Percentiles rank a stretch among this genome's conserved stretches.
Evolutionary conservation across 2,888 invertebrate genomes (phyloP).

Genomic region (Villa cingulata): DNA sequence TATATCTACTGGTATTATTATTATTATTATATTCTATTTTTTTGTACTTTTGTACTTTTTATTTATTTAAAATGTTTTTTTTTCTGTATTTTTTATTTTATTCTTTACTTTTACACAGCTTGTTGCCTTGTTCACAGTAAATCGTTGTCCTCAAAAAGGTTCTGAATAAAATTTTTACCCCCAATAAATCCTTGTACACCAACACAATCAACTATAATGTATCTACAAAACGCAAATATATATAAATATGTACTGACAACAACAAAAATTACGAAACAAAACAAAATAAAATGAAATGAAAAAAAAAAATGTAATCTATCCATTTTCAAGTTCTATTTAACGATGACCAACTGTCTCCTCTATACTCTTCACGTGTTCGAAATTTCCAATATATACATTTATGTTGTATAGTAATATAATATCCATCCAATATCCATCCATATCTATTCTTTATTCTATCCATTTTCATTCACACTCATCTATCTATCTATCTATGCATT

Average conservation of each 20-base stretch:
- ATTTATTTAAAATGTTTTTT: too few relatives aligned
- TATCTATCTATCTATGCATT: too few relatives aligned
- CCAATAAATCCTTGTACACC: slow-evolving; percentile 7
- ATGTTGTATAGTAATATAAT: too few relatives aligned
- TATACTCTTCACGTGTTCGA: too few relatives aligned
- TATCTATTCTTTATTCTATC: too few relatives aligned
- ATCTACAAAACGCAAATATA: not conserved
- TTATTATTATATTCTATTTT: not conserved
- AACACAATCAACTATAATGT: not conserved
- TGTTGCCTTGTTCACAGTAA: slow-evolving; percentile 8
- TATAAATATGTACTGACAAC: not conserved
- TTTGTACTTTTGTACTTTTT: too few relatives aligned
- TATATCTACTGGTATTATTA: too few relatives aligned
- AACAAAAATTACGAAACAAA: too few relatives aligned
- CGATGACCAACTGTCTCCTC: slow-evolving; percentile 4
- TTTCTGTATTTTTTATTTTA: not conserved
- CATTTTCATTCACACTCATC: too few relatives aligned
- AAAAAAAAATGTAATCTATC: slow-evolving; percentile 5
- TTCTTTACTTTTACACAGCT: slow-evolving; percentile 1
- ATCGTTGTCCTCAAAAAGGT: slow-evolving; percentile 1
- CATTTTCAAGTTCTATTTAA: slow-evolving; percentile 6
- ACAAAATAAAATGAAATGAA: too few relatives aligned
- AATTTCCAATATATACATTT: too few relatives aligned
- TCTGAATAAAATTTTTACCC: slow-evolving; percentile 6
- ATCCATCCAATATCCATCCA: too few relatives aligned